These are phyloP conservation scores for Lycocorax pyrrhopterus DNA, from an alignment of 2,113 vertebrate genomes.

Conservation along the genomic window DNA sequence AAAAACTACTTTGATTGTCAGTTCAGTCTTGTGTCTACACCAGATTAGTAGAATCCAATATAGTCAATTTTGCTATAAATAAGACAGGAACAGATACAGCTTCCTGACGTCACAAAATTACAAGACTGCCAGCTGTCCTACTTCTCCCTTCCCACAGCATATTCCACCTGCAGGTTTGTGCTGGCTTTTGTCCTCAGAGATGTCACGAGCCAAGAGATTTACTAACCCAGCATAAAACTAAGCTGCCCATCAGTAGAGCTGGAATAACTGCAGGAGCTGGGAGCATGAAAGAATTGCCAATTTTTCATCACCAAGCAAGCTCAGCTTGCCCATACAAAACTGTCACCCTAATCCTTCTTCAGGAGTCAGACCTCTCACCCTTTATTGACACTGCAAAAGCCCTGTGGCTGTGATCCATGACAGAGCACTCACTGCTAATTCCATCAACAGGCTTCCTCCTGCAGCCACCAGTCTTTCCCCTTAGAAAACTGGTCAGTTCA, in stretches of 20 bases:
- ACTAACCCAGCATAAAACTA: not conserved
- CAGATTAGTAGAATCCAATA: not conserved
- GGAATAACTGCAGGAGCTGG: not conserved
- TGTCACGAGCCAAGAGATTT: not conserved
- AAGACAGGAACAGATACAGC: not conserved
- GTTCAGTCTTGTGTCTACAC: not conserved
- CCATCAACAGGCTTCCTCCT: not conserved
- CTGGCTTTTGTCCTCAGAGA: not conserved
- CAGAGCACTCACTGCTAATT: not conserved
- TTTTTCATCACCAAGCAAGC: not conserved
- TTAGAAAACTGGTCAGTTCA: not conserved
- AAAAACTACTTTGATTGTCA: not conserved
- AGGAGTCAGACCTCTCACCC: not conserved
- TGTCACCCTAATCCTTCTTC: not conserved
- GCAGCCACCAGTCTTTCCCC: not conserved
- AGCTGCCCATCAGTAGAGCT: not conserved
- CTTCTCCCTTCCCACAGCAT: not conserved
- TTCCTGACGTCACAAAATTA: not conserved
- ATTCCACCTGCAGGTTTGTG: not conserved
- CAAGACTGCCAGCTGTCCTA: not conserved
- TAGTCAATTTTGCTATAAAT: not conserved
- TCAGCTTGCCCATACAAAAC: not conserved
- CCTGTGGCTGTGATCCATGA: not conserved
- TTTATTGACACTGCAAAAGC: not conserved
- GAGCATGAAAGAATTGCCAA: fast-evolving